A percentile compares a stretch with the other conserved stretches of the same genome.
phyloP scores from a whole-genome alignment of 1,140 invertebrate species.

The Papilio polyxenes region DNA sequence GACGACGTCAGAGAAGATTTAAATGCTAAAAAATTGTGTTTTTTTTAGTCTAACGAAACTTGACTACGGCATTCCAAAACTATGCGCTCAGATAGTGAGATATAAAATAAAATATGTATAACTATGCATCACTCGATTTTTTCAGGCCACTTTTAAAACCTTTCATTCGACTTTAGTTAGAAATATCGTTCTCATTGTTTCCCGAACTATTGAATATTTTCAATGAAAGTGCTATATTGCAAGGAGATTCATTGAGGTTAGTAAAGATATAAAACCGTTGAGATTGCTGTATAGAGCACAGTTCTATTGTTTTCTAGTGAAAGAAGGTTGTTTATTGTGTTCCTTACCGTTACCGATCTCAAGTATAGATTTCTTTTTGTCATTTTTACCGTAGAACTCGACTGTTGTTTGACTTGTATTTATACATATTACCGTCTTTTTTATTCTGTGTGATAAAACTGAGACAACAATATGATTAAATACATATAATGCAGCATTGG shows the following conservation, averaged over 20 bases:
- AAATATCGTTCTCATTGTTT: not conserved
- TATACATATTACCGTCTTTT: no score
- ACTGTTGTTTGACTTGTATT: no score
- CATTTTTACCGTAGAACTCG: not conserved
- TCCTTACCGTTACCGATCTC: not conserved
- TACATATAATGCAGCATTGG: no score
- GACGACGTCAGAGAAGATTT: no score
- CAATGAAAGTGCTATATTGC: not conserved
- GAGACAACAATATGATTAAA: no score
- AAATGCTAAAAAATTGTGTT: no score
- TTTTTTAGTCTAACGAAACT: no score
- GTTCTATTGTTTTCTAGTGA: slow-evolving; percentile 22
- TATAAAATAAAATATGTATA: no score
- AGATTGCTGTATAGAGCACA: not conserved
- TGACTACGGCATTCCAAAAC: no score
- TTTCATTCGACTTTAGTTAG: not conserved
- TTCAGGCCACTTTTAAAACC: not conserved
- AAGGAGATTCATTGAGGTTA: slow-evolving; percentile 29
- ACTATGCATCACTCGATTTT: no score
- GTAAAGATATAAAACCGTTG: slow-evolving; percentile 12
- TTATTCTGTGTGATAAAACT: no score
- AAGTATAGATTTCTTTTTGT: slow-evolving; percentile 4
- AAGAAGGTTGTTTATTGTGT: slow-evolving; percentile 21
- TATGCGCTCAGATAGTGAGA: no score
- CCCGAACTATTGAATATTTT: not conserved